Percentiles rank a stretch among this genome's conserved stretches.
These are phyloP conservation scores for Salmo trutta DNA, from an alignment of 2,797 vertebrate genomes.

Conservation along the genomic window DNA sequence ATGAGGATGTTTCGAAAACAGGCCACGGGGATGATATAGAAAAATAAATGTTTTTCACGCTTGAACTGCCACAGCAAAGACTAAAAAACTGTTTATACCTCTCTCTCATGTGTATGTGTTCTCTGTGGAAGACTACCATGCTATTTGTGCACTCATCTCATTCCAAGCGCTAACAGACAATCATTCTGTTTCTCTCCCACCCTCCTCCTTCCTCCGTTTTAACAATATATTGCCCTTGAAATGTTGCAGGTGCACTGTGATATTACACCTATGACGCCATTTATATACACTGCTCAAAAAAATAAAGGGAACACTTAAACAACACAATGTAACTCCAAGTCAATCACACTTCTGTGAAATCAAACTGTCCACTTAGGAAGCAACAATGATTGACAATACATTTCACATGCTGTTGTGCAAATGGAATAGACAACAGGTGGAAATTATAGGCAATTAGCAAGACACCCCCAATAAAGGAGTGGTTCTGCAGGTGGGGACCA, in stretches of 20 bases:
- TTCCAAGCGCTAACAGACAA: background rate
- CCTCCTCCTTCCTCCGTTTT: background rate
- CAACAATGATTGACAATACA: too few species aligned
- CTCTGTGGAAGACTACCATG: background rate
- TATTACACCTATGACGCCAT: background rate
- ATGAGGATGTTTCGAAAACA: slow-evolving; percentile 25
- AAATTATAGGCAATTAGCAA: too few species aligned
- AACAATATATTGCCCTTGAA: slow-evolving; percentile 2
- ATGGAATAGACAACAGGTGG: too few species aligned
- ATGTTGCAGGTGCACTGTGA: background rate
- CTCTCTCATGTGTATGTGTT: background rate
- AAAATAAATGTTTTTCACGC: slow-evolving; percentile 53
- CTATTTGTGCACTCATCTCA: background rate
- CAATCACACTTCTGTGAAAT: too few species aligned
- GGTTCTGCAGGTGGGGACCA: too few species aligned
- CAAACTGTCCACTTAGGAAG: too few species aligned
- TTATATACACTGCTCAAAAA: background rate
- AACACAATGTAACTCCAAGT: too few species aligned
- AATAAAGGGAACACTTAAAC: too few species aligned
- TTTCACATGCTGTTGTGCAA: too few species aligned
- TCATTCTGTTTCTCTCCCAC: slow-evolving; percentile 2
- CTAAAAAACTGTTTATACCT: slow-evolving; percentile 39
- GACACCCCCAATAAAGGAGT: too few species aligned
- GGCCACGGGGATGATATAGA: slow-evolving; percentile 41
- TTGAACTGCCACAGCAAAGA: slow-evolving; percentile 43